Percentiles rank a stretch among this genome's conserved stretches.
Conservation (phyloP, 2,113 vertebrate genomes). For the Sturnira hondurensis region DNA sequence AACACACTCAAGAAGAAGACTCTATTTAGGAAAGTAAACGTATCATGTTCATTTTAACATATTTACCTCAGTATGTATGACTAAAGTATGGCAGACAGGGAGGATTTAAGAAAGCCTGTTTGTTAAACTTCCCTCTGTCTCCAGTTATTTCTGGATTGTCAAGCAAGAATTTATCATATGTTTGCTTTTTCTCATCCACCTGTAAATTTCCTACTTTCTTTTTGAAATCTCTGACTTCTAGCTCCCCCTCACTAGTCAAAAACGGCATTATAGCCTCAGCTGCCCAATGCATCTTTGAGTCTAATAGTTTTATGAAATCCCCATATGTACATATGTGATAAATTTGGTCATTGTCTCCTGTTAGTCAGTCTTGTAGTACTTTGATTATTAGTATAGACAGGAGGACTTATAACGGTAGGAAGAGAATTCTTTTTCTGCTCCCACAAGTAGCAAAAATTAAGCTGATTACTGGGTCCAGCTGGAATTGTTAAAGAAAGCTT, state of each 20-base stretch:
- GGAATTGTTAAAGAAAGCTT: neutral
- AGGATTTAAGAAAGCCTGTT: neutral
- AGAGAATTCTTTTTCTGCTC: neutral
- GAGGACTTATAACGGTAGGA: neutral
- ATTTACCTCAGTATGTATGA: neutral
- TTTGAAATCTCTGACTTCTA: neutral
- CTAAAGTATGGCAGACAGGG: neutral
- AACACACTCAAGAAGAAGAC: neutral
- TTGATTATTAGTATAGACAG: too few relatives aligned
- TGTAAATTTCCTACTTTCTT: neutral
- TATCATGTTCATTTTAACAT: neutral
- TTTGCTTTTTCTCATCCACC: neutral
- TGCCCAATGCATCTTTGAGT: neutral
- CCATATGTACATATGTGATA: neutral
- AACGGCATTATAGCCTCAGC: neutral
- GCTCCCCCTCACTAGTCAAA: neutral
- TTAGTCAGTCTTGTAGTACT: neutral
- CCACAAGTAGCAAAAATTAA: neutral
- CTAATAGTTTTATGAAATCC: neutral
- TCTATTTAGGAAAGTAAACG: neutral
- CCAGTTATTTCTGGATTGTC: neutral
- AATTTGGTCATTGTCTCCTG: too few relatives aligned
- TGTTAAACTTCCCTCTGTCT: neutral
- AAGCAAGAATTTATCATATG: neutral
- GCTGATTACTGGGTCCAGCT: neutral